These are phyloP conservation scores for Dicyema japonicum DNA, from an alignment of 1,140 invertebrate species.

Conservation along the genomic window DNA sequence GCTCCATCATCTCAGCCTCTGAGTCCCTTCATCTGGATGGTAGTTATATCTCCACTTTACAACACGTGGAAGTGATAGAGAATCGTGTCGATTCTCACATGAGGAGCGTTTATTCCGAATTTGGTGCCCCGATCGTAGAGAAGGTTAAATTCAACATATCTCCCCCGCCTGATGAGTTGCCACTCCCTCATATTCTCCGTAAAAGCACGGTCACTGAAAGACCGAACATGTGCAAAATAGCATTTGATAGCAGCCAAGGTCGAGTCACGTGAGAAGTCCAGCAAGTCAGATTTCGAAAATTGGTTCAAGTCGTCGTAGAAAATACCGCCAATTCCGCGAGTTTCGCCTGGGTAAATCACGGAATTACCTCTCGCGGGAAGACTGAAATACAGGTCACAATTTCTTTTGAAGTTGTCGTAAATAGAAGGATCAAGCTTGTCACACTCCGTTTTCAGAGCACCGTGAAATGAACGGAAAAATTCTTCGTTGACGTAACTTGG, in stretches of 20 bases:
- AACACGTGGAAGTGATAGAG: no score
- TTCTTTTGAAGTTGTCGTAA: no score
- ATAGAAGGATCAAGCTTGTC: no score
- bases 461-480: slow-evolving; percentile 40
- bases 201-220: slow-evolving; percentile 49
- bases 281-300: slow-evolving; percentile 35
- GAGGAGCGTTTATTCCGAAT: slow-evolving; percentile 69
- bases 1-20: no score
- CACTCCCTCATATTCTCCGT: slow-evolving; percentile 31
- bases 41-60: no score
- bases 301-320: slow-evolving; percentile 78
- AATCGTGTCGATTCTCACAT: slow-evolving; percentile 69
- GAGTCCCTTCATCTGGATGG: no score
- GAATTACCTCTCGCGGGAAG: no score
- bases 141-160: slow-evolving; percentile 78
- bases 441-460: slow-evolving; percentile 47
- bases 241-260: slow-evolving; percentile 58
- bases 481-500: slow-evolving; percentile 62
- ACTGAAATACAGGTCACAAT: no score
- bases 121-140: slow-evolving; percentile 87
- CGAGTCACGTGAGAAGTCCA: slow-evolving; percentile 50
- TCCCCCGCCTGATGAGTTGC: slow-evolving; percentile 14
- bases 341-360: no score
- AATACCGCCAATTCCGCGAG: slow-evolving; percentile 67
- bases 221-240: slow-evolving; percentile 52